Conservation (phyloP, 2,113 vertebrate genomes). For the Sylvilagus bachmani region DNA sequence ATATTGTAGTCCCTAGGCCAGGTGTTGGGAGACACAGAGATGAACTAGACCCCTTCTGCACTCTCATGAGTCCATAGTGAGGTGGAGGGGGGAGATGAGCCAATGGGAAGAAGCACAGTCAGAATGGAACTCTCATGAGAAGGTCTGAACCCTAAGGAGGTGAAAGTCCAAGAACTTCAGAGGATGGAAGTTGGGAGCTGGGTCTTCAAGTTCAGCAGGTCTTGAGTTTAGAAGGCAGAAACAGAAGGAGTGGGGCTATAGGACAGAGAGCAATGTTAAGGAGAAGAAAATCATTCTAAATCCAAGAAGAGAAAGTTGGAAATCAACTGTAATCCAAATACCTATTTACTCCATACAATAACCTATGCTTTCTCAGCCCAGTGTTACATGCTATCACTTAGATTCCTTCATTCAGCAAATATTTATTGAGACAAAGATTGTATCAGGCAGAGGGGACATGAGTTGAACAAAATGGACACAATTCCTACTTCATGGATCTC, state of each 20-base stretch:
- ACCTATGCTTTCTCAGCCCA: not conserved
- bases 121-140: not conserved
- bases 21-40: not conserved
- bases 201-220: not conserved
- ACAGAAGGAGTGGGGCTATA: not conserved
- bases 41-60: not conserved
- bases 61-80: not conserved
- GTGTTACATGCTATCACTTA: not conserved
- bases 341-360: conserved; percentile 16
- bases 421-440: conserved; percentile 60
- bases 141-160: not conserved
- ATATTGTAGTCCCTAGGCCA: not conserved
- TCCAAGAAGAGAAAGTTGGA: conserved; percentile 6
- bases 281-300: conserved; percentile 28
- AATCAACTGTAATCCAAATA: conserved; percentile 15
- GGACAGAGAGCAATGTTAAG: not conserved
- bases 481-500: conserved; percentile 10
- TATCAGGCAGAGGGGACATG: not conserved
- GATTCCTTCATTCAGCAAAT: conserved; percentile 56
- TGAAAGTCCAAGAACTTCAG: not conserved
- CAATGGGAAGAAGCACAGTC: not conserved
- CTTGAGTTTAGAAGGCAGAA: conserved; percentile 20
- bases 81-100: not conserved
- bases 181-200: not conserved
- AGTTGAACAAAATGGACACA: not conserved